Conservation (phyloP, 2,888 invertebrate genomes). For the Leucophora obtusa region DNA sequence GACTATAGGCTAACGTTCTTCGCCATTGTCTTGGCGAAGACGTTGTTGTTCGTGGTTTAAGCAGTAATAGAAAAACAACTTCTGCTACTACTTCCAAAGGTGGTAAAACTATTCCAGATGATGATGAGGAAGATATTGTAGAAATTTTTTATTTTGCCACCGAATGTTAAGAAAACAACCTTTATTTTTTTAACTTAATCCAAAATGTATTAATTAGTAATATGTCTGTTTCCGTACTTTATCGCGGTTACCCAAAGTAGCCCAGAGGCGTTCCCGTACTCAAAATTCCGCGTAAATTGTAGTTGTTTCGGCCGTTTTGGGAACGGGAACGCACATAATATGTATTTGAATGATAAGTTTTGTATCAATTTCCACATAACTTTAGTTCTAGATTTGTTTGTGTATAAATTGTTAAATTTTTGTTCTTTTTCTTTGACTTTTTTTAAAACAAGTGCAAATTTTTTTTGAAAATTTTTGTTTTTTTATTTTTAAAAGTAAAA, state of each 20-base stretch:
- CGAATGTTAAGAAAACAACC: conserved; percentile 68
- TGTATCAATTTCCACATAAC: conserved; percentile 11
- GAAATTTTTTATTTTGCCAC: conserved; percentile 75
- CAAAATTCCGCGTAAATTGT: no score
- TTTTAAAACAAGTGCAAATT: conserved; percentile 49
- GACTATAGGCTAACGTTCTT: conserved; percentile 76
- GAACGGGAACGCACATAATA: no score
- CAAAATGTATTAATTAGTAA: conserved; percentile 2
- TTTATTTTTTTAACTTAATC: conserved; percentile 28
- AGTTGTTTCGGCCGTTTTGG: no score
- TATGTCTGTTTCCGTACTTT: no score
- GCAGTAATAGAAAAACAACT: conserved; percentile 68
- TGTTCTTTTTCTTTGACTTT: conserved; percentile 27
- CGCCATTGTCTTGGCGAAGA: conserved; percentile 70
- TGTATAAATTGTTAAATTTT: conserved; percentile 36
- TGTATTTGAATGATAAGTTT: conserved; percentile 5
- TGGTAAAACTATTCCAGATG: conserved; percentile 26
- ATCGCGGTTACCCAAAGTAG: no score
- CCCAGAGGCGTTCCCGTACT: no score
- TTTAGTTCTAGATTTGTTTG: neutral
- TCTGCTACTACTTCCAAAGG: conserved; percentile 33
- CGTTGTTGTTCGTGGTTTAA: conserved; percentile 68
- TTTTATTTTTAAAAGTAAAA: conserved; percentile 56
- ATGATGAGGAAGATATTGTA: conserved; percentile 65
- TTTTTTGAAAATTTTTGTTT: conserved; percentile 35